A percentile compares a stretch with the other conserved stretches of the same genome.
Conservation (phyloP, 2,888 invertebrate genomes). For the Epinotia demarniana region DNA sequence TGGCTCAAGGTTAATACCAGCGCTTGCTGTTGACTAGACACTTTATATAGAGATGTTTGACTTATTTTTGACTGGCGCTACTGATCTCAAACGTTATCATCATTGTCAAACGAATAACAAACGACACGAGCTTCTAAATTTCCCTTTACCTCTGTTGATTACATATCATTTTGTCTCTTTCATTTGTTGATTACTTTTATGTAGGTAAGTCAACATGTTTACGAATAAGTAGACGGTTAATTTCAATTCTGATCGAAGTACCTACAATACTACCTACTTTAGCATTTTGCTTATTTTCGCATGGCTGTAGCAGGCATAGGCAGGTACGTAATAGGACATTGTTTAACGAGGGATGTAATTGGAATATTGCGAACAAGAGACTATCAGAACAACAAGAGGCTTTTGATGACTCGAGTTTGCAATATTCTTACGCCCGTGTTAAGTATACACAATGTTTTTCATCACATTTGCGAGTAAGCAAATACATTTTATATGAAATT, state of each 20-base stretch:
- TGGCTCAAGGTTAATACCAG: slow-evolving; percentile 39
- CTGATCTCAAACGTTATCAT: not conserved
- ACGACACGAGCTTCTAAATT: not conserved
- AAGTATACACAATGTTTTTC: too few species aligned
- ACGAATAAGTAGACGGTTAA: too few species aligned
- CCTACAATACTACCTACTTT: not conserved
- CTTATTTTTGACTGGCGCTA: not conserved
- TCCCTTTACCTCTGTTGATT: not conserved
- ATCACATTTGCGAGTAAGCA: too few species aligned
- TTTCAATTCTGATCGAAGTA: not conserved
- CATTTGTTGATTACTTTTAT: not conserved
- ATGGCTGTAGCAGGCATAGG: too few species aligned
- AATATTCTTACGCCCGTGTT: too few species aligned
- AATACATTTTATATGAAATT: too few species aligned
- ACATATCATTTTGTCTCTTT: not conserved
- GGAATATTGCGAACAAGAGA: too few species aligned
- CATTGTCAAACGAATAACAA: not conserved
- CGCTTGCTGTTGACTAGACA: slow-evolving; percentile 41
- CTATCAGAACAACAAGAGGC: too few species aligned
- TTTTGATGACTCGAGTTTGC: too few species aligned
- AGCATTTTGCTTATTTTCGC: not conserved
- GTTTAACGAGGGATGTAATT: too few species aligned
- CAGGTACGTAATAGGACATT: not conserved
- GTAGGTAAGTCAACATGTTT: too few species aligned
- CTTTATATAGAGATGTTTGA: slow-evolving; percentile 9